These are phyloP conservation scores for Phallusia fumigata DNA, from an alignment of 23 tunicate species.

Conservation along the genomic window DNA sequence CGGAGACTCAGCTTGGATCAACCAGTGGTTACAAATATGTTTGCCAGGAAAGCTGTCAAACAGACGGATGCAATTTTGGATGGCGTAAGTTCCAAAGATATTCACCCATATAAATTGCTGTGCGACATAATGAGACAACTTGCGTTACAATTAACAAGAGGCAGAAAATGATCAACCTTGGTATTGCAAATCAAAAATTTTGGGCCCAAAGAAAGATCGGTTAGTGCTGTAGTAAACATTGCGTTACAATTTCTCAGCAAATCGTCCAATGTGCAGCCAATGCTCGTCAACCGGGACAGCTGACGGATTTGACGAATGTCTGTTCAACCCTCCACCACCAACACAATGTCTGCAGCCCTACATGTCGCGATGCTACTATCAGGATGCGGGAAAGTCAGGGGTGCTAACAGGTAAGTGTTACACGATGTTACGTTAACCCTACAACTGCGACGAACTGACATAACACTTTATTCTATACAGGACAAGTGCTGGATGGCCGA, in stretches of 20 bases:
- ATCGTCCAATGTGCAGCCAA: constrained; percentile 26
- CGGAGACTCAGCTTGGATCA: constrained; percentile 16
- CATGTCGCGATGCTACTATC: neutral
- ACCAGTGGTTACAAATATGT: constrained; percentile 11
- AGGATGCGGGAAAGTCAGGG: constrained; percentile 13
- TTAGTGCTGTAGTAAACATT: too few relatives aligned
- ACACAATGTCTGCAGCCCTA: constrained; percentile 22
- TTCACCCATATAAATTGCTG: too few relatives aligned
- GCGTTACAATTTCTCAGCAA: constrained; percentile 11
- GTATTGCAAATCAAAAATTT: too few relatives aligned
- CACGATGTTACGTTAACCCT: too few relatives aligned
- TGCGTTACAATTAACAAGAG: too few relatives aligned
- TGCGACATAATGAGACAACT: too few relatives aligned
- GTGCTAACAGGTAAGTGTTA: constrained; percentile 1
- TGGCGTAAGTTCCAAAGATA: constrained; percentile 69
- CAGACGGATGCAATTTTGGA: constrained; percentile 57
- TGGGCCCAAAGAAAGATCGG: too few relatives aligned
- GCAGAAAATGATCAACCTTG: too few relatives aligned
- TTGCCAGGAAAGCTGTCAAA: constrained; percentile 40
- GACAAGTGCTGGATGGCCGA: neutral
- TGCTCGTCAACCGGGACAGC: neutral
- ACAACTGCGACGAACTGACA: too few relatives aligned
- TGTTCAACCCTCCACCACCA: constrained; percentile 23
- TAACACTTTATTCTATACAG: neutral
- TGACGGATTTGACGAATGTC: constrained; percentile 22